Percentiles rank a stretch among this genome's conserved stretches.
phyloP scores from a whole-genome alignment of 2,797 vertebrate genomes.

The Microhierax caerulescens region DNA sequence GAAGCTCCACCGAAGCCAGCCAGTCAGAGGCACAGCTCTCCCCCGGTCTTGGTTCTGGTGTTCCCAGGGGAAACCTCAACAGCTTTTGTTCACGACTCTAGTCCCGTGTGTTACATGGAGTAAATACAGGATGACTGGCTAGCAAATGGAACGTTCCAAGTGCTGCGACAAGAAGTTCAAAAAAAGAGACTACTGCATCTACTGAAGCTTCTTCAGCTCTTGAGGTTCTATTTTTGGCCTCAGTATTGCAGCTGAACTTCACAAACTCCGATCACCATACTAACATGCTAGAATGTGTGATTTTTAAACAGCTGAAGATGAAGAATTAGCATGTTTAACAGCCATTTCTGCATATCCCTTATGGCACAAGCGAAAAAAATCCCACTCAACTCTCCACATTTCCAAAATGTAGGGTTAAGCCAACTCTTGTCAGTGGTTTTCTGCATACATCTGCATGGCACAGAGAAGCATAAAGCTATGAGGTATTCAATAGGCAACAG shows the following conservation, averaged over 20 bases:
- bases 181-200: background rate
- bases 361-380: background rate
- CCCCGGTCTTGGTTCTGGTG: background rate
- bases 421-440: background rate
- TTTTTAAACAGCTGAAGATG: background rate
- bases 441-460: background rate
- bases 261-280: background rate
- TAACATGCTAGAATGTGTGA: background rate
- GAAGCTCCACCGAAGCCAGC: background rate
- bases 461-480: background rate
- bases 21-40: background rate
- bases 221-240: background rate
- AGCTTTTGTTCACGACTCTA: background rate
- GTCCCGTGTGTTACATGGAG: background rate
- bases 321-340: background rate
- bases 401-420: background rate
- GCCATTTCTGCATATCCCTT: background rate
- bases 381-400: background rate
- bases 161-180: background rate
- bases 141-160: background rate
- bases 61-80: background rate
- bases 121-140: background rate
- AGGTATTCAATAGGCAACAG: fast-evolving
- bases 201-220: background rate
- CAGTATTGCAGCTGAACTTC: background rate